Evolutionary conservation across 2,888 invertebrate species (phyloP).

Genomic region (Meta bourneti): DNA sequence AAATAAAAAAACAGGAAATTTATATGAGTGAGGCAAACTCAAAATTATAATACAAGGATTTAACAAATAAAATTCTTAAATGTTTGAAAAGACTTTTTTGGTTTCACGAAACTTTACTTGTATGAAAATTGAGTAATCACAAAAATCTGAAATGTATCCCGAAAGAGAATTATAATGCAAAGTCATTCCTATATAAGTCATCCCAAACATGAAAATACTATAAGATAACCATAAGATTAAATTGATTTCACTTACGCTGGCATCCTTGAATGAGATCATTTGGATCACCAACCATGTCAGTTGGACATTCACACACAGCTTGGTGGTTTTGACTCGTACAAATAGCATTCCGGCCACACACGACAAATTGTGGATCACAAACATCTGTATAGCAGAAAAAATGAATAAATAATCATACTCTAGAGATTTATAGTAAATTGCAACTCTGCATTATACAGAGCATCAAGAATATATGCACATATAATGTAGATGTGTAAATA

Average conservation of each 20-base stretch:
- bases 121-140: no score
- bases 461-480: neutral
- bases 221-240: no score
- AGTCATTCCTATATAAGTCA: no score
- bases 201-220: no score
- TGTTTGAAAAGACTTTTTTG: no score
- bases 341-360: conserved; percentile 90
- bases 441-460: neutral
- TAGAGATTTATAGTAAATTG: neutral
- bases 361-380: conserved; percentile 66
- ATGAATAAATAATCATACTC: neutral
- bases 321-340: conserved; percentile 87
- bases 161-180: no score
- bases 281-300: conserved; percentile 87
- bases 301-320: conserved; percentile 89
- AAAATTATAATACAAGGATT: no score
- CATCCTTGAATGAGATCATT: conserved; percentile 76
- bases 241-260: conserved; percentile 54
- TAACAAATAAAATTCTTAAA: no score
- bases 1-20: neutral
- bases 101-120: no score
- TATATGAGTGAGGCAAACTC: neutral
- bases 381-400: conserved; percentile 54
- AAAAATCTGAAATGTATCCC: no score
- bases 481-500: neutral